Conservation (phyloP, 2,113 vertebrate species). For the Serinus canaria region DNA sequence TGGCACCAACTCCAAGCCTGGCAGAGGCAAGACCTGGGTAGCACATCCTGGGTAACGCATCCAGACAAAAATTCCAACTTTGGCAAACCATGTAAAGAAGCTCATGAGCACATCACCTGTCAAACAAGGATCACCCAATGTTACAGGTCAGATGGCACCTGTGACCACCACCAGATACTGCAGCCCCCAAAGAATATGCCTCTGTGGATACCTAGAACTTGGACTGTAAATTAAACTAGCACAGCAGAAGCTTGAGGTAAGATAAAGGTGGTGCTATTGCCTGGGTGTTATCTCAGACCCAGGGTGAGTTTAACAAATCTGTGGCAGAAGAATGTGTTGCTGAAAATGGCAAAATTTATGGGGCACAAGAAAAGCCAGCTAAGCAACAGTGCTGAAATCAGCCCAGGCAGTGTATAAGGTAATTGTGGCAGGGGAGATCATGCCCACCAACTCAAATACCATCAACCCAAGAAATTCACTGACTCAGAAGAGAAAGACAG, state of each 20-base stretch:
- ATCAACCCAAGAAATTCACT: not conserved
- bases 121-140: not conserved
- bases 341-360: not conserved
- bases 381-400: not conserved
- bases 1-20: not conserved
- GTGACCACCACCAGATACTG: not conserved
- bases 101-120: not conserved
- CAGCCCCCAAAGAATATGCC: fast-evolving
- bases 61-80: not conserved
- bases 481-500: not conserved
- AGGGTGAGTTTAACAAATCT: not conserved
- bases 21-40: not conserved
- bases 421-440: not conserved
- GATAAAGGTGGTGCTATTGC: not conserved
- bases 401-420: not conserved
- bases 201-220: not conserved
- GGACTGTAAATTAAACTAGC: not conserved
- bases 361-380: not conserved
- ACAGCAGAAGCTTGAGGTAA: fast-evolving
- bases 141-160: not conserved
- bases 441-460: fast-evolving
- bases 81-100: fast-evolving
- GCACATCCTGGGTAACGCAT: fast-evolving
- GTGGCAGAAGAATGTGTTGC: not conserved
- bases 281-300: not conserved